Percentiles rank a stretch among this genome's conserved stretches.
These are phyloP conservation scores for Frankliniella intonsa DNA, from an alignment of 2,888 invertebrate species.

Conservation along the genomic window DNA sequence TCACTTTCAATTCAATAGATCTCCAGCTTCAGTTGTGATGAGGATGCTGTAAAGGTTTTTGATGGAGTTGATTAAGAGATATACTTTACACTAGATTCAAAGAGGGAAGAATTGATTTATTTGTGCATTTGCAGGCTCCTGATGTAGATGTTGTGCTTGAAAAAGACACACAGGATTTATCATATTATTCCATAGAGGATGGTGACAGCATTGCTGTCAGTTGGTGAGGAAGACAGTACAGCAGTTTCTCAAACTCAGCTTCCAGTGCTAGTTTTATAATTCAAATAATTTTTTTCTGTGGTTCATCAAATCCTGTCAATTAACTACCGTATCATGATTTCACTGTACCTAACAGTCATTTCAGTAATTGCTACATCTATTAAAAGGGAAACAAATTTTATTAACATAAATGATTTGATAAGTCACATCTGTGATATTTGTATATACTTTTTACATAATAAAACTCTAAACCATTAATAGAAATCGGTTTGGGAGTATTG, in stretches of 20 bases:
- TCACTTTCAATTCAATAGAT: not conserved
- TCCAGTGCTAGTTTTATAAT: too few relatives aligned
- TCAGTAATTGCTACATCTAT: not conserved
- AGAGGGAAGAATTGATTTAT: not conserved
- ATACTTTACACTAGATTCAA: not conserved
- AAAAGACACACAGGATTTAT: constrained; percentile 75
- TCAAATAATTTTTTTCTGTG: too few relatives aligned
- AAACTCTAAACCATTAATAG: too few relatives aligned
- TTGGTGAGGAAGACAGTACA: constrained; percentile 48
- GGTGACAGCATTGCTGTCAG: constrained; percentile 73
- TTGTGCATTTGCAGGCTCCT: constrained; percentile 45
- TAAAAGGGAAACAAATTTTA: not conserved
- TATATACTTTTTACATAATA: too few relatives aligned
- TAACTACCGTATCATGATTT: not conserved
- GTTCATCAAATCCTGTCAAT: too few relatives aligned
- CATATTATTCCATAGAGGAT: constrained; percentile 77
- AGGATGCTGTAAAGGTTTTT: too few relatives aligned
- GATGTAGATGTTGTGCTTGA: constrained; percentile 70
- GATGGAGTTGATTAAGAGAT: not conserved
- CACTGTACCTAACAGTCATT: not conserved
- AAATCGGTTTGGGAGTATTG: too few relatives aligned
- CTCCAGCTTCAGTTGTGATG: not conserved
- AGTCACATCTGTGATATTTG: not conserved
- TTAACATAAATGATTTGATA: not conserved
- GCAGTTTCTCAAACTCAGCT: too few relatives aligned